These are phyloP conservation scores for Gymnoscelis rufifasciata DNA, from an alignment of 2,888 invertebrate species.

Conservation along the genomic window DNA sequence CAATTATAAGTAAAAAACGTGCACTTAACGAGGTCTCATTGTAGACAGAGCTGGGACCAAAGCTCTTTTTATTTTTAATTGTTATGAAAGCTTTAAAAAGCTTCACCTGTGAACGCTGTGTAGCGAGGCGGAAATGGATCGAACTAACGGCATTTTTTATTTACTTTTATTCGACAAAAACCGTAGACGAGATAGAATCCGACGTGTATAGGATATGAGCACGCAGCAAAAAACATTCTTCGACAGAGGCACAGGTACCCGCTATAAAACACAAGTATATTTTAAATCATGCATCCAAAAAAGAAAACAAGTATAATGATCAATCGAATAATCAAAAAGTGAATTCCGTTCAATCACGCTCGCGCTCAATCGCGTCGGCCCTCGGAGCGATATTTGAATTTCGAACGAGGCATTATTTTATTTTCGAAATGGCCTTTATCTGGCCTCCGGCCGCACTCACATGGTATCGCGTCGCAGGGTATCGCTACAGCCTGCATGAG, in stretches of 20 bases:
- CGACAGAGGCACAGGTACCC: conserved; percentile 34
- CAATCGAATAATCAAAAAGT: conserved; percentile 45
- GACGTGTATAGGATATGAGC: conserved; percentile 68
- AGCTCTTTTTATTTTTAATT: conserved; percentile 55
- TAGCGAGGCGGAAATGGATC: conserved; percentile 73
- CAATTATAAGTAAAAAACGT: conserved; percentile 52
- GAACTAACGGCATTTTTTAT: conserved; percentile 68
- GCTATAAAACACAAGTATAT: conserved; percentile 15
- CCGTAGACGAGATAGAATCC: conserved; percentile 60
- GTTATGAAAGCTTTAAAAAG: conserved; percentile 63
- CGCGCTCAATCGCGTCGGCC: conserved; percentile 26
- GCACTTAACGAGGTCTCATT: conserved; percentile 65
- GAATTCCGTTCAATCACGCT: conserved; percentile 49
- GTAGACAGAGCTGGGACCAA: conserved; percentile 45
- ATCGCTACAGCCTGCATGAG: conserved; percentile 66
- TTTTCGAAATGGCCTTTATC: conserved; percentile 65
- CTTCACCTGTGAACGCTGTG: conserved; percentile 71
- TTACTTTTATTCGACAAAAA: conserved; percentile 60
- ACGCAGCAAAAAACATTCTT: conserved; percentile 47
- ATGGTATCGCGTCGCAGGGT: conserved; percentile 70
- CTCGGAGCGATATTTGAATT: conserved; percentile 59
- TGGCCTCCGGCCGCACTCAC: conserved; percentile 67
- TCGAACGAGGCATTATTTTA: conserved; percentile 56
- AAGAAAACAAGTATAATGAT: conserved; percentile 32
- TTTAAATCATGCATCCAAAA: conserved; percentile 22